Evolutionary conservation across 2,888 invertebrate species (phyloP).

Genomic region (Globia sparganii): DNA sequence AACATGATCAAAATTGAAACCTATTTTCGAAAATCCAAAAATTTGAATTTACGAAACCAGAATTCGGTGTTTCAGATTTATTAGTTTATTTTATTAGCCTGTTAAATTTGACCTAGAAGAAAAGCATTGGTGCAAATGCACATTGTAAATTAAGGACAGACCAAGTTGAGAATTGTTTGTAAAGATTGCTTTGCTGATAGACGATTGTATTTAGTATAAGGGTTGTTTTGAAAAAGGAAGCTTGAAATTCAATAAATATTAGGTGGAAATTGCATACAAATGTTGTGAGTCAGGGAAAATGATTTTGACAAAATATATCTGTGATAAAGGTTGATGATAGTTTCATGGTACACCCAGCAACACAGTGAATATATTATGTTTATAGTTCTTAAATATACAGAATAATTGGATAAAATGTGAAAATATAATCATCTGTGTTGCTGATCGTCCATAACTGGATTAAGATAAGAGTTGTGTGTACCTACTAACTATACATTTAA

Average conservation of each 20-base stretch:
- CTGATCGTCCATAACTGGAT: conserved; percentile 55
- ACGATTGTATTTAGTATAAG: conserved; percentile 59
- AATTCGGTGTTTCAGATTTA: conserved; percentile 51
- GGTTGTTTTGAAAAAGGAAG: conserved; percentile 59
- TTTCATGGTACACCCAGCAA: conserved; percentile 71
- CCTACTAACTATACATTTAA: conserved; percentile 65
- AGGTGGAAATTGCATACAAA: conserved; percentile 61
- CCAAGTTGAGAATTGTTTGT: conserved; percentile 47
- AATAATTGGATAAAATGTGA: conserved; percentile 59
- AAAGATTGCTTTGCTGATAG: conserved; percentile 60
- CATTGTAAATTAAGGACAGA: conserved; percentile 50
- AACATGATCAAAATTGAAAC: conserved; percentile 31
- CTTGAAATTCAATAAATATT: conserved; percentile 57
- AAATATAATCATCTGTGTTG: conserved; percentile 65
- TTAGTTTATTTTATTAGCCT: conserved; percentile 67
- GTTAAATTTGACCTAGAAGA: conserved; percentile 42
- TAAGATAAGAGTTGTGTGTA: conserved; percentile 63
- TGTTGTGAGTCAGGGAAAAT: conserved; percentile 60
- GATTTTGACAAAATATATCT: conserved; percentile 73
- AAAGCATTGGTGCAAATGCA: conserved; percentile 47
- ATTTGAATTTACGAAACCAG: neutral
- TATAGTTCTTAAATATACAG: conserved; percentile 62
- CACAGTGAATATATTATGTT: conserved; percentile 59
- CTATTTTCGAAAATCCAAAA: conserved; percentile 7
- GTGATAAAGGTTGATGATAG: conserved; percentile 77